These are phyloP conservation scores for Epinephelus malabaricus DNA, from an alignment of 2,797 vertebrate genomes.

Conservation along the genomic window DNA sequence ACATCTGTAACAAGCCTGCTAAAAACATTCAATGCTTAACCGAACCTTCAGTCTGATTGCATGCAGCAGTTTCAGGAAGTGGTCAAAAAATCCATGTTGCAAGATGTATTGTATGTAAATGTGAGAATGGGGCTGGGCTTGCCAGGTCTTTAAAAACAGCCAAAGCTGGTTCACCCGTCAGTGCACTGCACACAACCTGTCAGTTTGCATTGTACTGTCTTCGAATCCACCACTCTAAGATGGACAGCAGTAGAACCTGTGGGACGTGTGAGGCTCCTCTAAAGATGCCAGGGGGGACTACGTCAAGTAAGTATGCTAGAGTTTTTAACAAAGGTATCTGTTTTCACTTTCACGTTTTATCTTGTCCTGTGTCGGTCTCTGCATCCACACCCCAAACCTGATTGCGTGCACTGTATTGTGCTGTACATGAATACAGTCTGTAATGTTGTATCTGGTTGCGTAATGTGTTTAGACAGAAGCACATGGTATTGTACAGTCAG, in stretches of 20 bases:
- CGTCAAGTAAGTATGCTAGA: constrained; percentile 18
- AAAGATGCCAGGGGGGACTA: background rate
- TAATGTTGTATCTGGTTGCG: background rate
- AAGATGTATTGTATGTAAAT: background rate
- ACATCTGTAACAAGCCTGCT: background rate
- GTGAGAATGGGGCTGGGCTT: background rate
- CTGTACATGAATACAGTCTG: too few relatives aligned
- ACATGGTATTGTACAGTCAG: too few relatives aligned
- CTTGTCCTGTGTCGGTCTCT: background rate
- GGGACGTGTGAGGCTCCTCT: too few relatives aligned
- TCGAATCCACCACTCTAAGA: background rate
- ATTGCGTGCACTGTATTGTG: background rate
- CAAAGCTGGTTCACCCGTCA: background rate
- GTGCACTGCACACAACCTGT: background rate
- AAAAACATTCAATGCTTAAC: background rate
- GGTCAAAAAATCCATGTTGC: background rate
- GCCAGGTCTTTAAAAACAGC: background rate
- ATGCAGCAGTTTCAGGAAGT: background rate
- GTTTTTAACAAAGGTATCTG: background rate
- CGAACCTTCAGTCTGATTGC: background rate
- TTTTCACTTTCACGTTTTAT: background rate
- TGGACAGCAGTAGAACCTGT: too few relatives aligned
- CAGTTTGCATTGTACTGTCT: background rate
- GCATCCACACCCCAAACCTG: background rate
- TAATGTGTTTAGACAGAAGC: background rate